Evolutionary conservation across 2,113 vertebrate genomes (phyloP).

Genomic region (Ibidorhyncha struthersii): DNA sequence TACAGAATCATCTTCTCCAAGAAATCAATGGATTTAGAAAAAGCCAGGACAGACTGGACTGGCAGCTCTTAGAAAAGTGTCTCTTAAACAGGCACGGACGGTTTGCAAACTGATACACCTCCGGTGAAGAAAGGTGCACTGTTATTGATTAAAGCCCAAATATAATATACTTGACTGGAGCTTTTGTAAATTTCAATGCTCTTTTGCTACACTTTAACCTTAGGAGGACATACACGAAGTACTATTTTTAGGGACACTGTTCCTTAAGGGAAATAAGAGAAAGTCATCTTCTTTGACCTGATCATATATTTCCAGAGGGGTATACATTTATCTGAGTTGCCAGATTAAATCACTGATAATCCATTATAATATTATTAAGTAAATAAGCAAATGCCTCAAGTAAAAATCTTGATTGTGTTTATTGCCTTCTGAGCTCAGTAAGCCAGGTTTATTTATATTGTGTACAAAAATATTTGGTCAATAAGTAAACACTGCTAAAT

Average conservation of each 20-base stretch:
- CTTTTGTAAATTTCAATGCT: constrained; percentile 60
- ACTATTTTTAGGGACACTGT: constrained; percentile 48
- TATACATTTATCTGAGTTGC: not conserved
- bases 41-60: not conserved
- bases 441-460: constrained; percentile 19
- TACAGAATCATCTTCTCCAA: not conserved
- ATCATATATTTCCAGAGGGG: constrained; percentile 35
- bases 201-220: constrained; percentile 35
- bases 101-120: constrained; percentile 2
- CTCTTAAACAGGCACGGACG: not conserved
- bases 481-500: constrained; percentile 34
- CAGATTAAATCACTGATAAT: constrained; percentile 27
- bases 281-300: constrained; percentile 20
- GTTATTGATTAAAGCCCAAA: constrained; percentile 60
- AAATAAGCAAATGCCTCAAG: not conserved
- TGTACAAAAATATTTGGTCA: constrained; percentile 55
- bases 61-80: not conserved
- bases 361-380: constrained; percentile 13
- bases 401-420: not conserved
- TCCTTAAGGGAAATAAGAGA: constrained; percentile 23
- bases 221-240: constrained; percentile 42
- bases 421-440: not conserved
- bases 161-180: constrained; percentile 31
- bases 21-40: not conserved
- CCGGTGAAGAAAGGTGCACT: constrained; percentile 26